Evolutionary conservation across 1,140 invertebrate genomes (phyloP), one percentile per base, ranked within the genome.

Genomic region (Mamestra configurata): DNA sequence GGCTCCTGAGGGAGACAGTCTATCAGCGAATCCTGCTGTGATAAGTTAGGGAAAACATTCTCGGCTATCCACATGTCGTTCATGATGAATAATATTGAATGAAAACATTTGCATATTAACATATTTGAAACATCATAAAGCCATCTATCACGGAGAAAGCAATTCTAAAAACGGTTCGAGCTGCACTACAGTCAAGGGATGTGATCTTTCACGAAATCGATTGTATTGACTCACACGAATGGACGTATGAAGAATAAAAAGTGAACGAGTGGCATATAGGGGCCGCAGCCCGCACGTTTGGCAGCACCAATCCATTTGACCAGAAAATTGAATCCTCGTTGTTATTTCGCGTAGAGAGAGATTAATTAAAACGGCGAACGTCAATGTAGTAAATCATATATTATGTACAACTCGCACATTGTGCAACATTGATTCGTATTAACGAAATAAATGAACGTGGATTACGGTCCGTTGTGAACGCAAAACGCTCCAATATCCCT

Each of bases 321-420:
- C 88, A 89, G 87, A 90, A 92, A 92, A 91, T 92, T 92, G 88
- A 88, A 89, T 90, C 85, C 82, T 61, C 82, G 77, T 86, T 88
- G 84, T 89, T 87, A 71, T 84, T 82, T 77, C 82, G 77, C 78
- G 59, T 71, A 82, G 83, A 40, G 81, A 81, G 81, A 81, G 86
- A 90, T 90, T 89, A 89, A 90, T 91, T 90, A 88, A 89, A 89
- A 86, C 78, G 40, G 78, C 80, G 59, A 84, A 80, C 80, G 76
- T 55, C 66, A 49, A 66, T 77, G 76, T 78, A 78, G 82, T 82
- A 84, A 85, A 85, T 86, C 83, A 83, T 57, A 24, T 43, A 73
- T 73, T 57, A 73, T 73, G 15, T 31, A 53, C 46, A 8, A 43
- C 11, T 5, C 24, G 15, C 37, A 46, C n/a, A 46, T 31, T 53